A percentile compares a stretch with the other conserved stretches of the same genome.
Conservation (phyloP, 2,888 invertebrate genomes). For the Scaeva pyrastri region DNA sequence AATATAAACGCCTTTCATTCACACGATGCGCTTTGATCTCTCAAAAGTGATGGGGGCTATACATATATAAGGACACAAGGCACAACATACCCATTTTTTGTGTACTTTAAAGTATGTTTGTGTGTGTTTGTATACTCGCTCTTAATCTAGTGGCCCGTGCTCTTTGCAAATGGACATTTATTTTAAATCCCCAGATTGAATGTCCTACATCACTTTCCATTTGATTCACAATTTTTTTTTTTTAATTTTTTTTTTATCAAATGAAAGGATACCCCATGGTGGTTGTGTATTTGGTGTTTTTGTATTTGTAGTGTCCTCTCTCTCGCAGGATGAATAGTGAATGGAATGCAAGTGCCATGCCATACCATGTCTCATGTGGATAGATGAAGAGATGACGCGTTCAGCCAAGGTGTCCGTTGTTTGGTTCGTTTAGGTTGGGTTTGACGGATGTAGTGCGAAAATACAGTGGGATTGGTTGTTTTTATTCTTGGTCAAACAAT, state of each 20-base stretch:
- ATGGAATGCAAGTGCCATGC: slow-evolving; percentile 50
- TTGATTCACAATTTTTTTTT: slow-evolving; percentile 26
- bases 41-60: not conserved
- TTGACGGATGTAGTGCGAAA: slow-evolving; percentile 18
- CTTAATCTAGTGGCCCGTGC: slow-evolving; percentile 33
- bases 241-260: not conserved
- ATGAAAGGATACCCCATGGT: slow-evolving; percentile 1
- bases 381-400: slow-evolving; percentile 36
- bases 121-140: not conserved
- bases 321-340: slow-evolving; percentile 51
- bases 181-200: slow-evolving; percentile 43
- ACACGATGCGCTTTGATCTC: too few relatives aligned
- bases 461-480: not conserved
- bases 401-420: slow-evolving; percentile 48
- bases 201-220: slow-evolving; percentile 33
- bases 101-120: not conserved
- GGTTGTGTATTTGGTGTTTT: not conserved
- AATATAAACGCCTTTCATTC: too few relatives aligned
- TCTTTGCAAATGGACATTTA: slow-evolving; percentile 52
- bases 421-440: slow-evolving; percentile 27
- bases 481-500: not conserved
- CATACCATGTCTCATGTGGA: slow-evolving; percentile 11
- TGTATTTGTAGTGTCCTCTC: slow-evolving; percentile 1
- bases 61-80: not conserved
- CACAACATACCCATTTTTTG: not conserved